These are phyloP conservation scores for Dysmachus trigonus DNA, from an alignment of 2,888 invertebrate species.

Conservation along the genomic window DNA sequence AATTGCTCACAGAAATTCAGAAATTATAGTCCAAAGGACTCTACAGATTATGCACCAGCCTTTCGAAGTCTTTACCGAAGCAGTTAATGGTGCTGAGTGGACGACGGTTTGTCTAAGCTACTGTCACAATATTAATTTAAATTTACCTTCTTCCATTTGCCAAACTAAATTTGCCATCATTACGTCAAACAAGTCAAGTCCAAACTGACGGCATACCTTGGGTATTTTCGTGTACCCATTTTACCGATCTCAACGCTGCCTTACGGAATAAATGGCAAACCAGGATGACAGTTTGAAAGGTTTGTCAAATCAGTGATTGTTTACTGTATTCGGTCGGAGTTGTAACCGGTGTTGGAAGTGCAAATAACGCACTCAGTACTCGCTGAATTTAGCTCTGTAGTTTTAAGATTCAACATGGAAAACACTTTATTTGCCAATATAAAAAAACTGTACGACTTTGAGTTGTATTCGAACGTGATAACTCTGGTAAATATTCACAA, in stretches of 20 bases:
- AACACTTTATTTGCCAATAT: slow-evolving; percentile 73
- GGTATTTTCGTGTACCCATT: too few relatives aligned
- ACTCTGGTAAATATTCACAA: slow-evolving; percentile 67
- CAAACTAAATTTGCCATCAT: too few relatives aligned
- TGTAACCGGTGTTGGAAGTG: neutral
- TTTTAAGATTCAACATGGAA: slow-evolving; percentile 64
- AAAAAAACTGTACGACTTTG: slow-evolving; percentile 74
- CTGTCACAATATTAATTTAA: too few relatives aligned
- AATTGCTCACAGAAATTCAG: too few relatives aligned
- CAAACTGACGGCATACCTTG: too few relatives aligned
- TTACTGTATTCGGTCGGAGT: neutral
- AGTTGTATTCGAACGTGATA: slow-evolving; percentile 77
- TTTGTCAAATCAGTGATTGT: neutral
- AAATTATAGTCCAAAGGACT: too few relatives aligned
- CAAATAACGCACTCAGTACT: neutral
- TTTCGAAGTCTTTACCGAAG: too few relatives aligned
- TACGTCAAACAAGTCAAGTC: too few relatives aligned
- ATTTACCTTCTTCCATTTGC: too few relatives aligned
- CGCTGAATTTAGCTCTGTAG: neutral
- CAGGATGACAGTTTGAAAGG: neutral
- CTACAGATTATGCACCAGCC: too few relatives aligned
- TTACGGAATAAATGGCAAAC: neutral
- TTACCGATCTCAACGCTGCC: neutral
- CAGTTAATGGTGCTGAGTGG: too few relatives aligned
- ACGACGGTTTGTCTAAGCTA: too few relatives aligned